phyloP scores from a whole-genome alignment of 2,113 vertebrate species.

The Ifrita kowaldi region DNA sequence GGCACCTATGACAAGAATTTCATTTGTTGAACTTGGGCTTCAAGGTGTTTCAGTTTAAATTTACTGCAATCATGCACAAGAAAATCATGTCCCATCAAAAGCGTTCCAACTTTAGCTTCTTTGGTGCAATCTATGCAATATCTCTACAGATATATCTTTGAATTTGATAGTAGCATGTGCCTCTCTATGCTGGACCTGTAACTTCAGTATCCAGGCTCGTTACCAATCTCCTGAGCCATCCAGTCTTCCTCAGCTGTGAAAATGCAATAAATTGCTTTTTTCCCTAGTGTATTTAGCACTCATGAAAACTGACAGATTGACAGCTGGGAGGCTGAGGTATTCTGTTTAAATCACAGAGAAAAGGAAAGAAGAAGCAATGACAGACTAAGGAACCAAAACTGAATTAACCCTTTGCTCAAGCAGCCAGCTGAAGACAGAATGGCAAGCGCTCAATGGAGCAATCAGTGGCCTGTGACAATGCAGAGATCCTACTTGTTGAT shows the following conservation, averaged over 20 bases:
- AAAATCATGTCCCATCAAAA: neutral
- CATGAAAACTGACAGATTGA: constrained; percentile 16
- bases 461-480: neutral
- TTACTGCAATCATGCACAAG: neutral
- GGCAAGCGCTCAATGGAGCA: neutral
- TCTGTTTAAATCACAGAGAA: neutral
- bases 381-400: neutral
- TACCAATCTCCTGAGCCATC: neutral
- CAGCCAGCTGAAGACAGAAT: neutral
- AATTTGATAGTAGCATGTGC: neutral
- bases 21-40: neutral
- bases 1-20: neutral
- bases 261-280: constrained; percentile 16
- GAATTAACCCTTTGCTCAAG: neutral
- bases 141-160: neutral
- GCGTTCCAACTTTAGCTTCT: neutral
- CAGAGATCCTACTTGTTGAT: neutral
- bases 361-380: neutral
- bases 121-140: neutral
- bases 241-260: constrained; percentile 9
- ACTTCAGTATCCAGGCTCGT: neutral
- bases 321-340: neutral
- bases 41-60: neutral
- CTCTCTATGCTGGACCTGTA: neutral
- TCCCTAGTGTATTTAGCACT: constrained; percentile 21